Percentiles rank a stretch among this genome's conserved stretches.
phyloP scores from a whole-genome alignment of 2,797 vertebrate genomes.

The Brachyalestes nurse region DNA sequence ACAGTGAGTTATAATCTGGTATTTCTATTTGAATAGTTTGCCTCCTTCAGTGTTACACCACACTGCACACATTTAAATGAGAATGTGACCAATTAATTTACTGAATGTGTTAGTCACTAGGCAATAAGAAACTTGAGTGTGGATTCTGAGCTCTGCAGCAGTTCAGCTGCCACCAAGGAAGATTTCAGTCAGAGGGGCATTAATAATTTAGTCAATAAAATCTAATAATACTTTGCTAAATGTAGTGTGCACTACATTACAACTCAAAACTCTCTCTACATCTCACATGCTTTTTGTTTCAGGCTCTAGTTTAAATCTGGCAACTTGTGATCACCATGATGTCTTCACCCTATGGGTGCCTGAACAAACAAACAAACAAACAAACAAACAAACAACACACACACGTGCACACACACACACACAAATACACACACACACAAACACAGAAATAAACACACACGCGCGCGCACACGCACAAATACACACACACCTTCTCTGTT shows the following conservation, averaged over 20 bases:
- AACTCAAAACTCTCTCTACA: not conserved
- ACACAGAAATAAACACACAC: too few relatives aligned
- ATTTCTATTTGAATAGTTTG: too few relatives aligned
- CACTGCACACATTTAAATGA: not conserved
- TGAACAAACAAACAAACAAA: not conserved
- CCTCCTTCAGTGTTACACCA: too few relatives aligned
- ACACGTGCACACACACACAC: too few relatives aligned
- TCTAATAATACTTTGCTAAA: constrained; percentile 12
- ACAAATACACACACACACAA: too few relatives aligned
- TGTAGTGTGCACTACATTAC: not conserved
- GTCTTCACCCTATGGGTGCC: not conserved
- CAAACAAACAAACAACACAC: too few relatives aligned
- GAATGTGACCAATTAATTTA: not conserved
- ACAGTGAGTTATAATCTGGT: too few relatives aligned
- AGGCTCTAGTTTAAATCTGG: not conserved
- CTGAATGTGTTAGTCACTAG: not conserved
- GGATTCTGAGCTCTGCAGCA: not conserved
- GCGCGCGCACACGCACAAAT: too few relatives aligned
- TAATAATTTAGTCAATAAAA: constrained; percentile 32
- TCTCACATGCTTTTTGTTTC: not conserved
- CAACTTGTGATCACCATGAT: not conserved
- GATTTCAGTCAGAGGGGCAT: constrained; percentile 5
- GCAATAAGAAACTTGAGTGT: not conserved
- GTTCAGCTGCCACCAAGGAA: constrained; percentile 1
- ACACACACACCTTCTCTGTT: constrained; percentile 44